Evolutionary conservation across 2,113 vertebrate species (phyloP).

Genomic region (Herpetotheres cachinnans): DNA sequence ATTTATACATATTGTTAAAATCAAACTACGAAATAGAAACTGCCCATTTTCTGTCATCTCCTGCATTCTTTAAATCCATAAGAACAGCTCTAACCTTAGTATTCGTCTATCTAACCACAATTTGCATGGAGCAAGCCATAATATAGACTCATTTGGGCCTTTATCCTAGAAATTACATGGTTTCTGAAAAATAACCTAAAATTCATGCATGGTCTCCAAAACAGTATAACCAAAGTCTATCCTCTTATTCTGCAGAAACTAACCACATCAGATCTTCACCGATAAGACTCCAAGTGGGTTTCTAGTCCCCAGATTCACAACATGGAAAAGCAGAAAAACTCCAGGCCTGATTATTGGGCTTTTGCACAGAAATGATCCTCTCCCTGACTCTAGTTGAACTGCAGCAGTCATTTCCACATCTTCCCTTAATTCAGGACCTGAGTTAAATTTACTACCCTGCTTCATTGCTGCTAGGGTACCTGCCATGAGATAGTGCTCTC

Average conservation of each 20-base stretch:
- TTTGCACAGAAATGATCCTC: background rate
- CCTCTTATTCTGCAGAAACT: background rate
- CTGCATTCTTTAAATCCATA: background rate
- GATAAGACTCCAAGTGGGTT: background rate
- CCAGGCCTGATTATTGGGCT: background rate
- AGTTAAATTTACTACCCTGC: background rate
- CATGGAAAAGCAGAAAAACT: background rate
- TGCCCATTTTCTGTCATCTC: background rate
- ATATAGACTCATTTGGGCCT: background rate
- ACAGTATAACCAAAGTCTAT: background rate
- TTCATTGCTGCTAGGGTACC: background rate
- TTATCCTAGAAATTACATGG: background rate
- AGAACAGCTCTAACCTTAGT: background rate
- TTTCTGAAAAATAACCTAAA: background rate
- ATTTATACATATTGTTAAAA: background rate
- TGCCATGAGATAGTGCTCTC: background rate
- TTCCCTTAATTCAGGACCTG: background rate
- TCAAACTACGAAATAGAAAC: background rate
- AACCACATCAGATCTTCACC: background rate
- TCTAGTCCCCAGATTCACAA: background rate
- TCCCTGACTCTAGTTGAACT: background rate
- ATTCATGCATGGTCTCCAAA: background rate
- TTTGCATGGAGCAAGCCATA: background rate
- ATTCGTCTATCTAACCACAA: background rate
- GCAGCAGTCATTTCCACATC: background rate